Evolutionary conservation across 2,888 invertebrate species (phyloP).

Genomic region (Disparrhopalites patrizii): DNA sequence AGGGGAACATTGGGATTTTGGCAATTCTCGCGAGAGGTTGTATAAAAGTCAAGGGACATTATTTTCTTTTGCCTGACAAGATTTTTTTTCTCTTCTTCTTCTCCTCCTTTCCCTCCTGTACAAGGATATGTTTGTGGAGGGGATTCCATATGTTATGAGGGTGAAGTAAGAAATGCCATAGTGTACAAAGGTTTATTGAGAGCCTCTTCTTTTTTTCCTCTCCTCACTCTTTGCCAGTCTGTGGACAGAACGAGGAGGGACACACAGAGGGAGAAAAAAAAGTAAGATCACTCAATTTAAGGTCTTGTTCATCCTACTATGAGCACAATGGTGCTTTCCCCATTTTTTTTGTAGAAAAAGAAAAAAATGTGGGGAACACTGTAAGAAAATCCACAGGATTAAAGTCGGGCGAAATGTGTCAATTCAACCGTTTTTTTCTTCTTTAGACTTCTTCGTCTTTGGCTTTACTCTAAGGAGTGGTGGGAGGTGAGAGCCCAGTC

Average conservation of each 20-base stretch:
- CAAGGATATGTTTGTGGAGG: neutral
- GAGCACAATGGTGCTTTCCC: conserved; percentile 1
- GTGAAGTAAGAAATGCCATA: too few species aligned
- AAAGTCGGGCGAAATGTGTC: conserved; percentile 18
- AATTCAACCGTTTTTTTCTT: conserved; percentile 7
- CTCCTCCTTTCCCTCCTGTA: neutral
- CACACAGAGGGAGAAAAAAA: conserved; percentile 14
- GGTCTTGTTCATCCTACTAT: conserved; percentile 26
- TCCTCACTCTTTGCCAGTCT: too few species aligned
- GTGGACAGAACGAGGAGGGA: too few species aligned
- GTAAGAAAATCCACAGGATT: conserved; percentile 10
- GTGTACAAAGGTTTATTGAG: too few species aligned
- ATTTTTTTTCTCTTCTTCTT: conserved; percentile 16
- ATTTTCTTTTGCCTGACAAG: conserved; percentile 37
- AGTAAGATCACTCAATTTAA: conserved; percentile 35
- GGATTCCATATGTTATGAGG: too few species aligned
- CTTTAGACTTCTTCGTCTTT: neutral
- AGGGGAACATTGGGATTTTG: conserved; percentile 33
- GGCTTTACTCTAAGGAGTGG: neutral
- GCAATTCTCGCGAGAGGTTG: conserved; percentile 39
- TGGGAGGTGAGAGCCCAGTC: neutral
- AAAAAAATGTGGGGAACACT: neutral
- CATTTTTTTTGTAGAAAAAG: neutral
- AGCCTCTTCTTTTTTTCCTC: too few species aligned
- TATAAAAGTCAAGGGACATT: conserved; percentile 43